Evolutionary conservation across 2,113 vertebrate genomes (phyloP).

Genomic region (Periophthalmus modestus): DNA sequence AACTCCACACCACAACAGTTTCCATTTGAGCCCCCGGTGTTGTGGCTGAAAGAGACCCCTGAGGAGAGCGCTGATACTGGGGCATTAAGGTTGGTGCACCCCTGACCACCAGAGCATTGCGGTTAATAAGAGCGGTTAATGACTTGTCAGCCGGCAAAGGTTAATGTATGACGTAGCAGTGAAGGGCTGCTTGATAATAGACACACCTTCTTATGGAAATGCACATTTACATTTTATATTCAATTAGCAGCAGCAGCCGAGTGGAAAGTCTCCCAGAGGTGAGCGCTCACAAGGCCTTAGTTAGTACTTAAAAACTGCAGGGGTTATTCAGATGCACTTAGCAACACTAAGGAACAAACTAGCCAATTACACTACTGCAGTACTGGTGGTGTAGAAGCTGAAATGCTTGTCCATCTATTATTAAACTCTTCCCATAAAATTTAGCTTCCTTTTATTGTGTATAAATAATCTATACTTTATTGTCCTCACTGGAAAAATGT

Average conservation of each 20-base stretch:
- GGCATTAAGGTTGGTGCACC: conserved; percentile 44
- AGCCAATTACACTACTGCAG: neutral
- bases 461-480: no score
- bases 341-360: neutral
- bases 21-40: conserved; percentile 18
- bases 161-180: conserved; percentile 67
- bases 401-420: neutral
- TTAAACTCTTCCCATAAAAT: neutral
- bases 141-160: conserved; percentile 68
- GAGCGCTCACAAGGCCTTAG: conserved; percentile 9
- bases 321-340: neutral
- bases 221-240: conserved; percentile 54
- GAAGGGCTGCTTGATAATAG: conserved; percentile 71
- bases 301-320: conserved; percentile 9
- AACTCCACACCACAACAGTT: conserved; percentile 30
- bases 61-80: conserved; percentile 14
- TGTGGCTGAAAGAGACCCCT: conserved; percentile 11
- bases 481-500: no score
- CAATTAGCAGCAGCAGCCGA: conserved; percentile 53
- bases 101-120: conserved; percentile 50
- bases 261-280: conserved; percentile 40
- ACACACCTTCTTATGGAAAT: conserved; percentile 52
- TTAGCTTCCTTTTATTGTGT: no score
- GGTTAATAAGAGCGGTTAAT: conserved; percentile 65
- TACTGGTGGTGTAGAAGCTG: neutral